Evolutionary conservation across 2,888 invertebrate genomes (phyloP).

Genomic region (Drosophila atroscutellata): DNA sequence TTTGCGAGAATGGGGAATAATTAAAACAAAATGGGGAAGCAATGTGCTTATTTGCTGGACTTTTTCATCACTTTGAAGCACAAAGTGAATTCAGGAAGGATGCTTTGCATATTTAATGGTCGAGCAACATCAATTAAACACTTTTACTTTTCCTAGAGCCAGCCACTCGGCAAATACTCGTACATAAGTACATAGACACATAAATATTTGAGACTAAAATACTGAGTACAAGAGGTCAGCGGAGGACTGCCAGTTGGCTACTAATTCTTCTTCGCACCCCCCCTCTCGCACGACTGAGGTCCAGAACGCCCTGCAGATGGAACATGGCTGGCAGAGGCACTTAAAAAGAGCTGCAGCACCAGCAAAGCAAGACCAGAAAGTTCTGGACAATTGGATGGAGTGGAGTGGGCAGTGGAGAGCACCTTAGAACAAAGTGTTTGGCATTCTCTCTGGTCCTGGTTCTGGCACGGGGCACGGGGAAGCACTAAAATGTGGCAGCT

Average conservation of each 20-base stretch:
- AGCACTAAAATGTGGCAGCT: slow-evolving; percentile 30
- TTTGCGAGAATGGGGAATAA: not conserved
- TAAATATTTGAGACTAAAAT: slow-evolving; percentile 17
- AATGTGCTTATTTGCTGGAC: slow-evolving; percentile 14
- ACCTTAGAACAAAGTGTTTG: slow-evolving; percentile 22
- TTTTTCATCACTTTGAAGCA: slow-evolving; percentile 20
- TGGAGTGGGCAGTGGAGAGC: slow-evolving; percentile 19
- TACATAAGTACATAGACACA: not conserved
- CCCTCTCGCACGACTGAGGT: not conserved
- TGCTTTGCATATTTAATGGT: slow-evolving; percentile 50
- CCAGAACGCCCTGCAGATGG: not conserved
- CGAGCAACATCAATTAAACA: slow-evolving; percentile 61
- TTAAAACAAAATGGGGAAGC: not conserved
- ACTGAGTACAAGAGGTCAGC: slow-evolving; percentile 10
- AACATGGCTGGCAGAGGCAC: slow-evolving; percentile 23
- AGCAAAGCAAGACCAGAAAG: slow-evolving; percentile 11
- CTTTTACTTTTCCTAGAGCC: slow-evolving; percentile 23
- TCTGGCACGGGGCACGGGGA: not conserved
- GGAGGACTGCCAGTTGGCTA: slow-evolving; percentile 1
- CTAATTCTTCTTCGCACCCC: not conserved
- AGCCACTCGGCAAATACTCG: slow-evolving; percentile 8
- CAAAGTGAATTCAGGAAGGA: slow-evolving; percentile 53
- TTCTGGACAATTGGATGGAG: slow-evolving; percentile 33
- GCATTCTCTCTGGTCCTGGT: slow-evolving; percentile 7
- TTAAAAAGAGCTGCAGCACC: slow-evolving; percentile 4